Evolutionary conservation across 2,888 invertebrate species (phyloP).

Genomic region (Eupithecia subfuscata): DNA sequence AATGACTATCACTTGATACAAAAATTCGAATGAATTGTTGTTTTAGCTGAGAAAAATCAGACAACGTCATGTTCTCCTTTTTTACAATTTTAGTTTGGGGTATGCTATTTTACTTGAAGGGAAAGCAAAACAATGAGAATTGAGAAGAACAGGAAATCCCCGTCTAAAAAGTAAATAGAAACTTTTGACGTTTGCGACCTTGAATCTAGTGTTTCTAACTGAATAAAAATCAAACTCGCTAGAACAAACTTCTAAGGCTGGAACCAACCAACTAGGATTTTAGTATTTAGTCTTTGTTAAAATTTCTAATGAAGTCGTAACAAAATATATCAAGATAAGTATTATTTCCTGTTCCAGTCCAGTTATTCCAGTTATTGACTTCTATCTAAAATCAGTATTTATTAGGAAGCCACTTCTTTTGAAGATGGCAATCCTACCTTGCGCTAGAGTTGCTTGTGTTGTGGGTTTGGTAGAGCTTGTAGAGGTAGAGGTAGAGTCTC

Average conservation of each 20-base stretch:
- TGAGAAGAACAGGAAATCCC: not conserved
- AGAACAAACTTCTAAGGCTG: not conserved
- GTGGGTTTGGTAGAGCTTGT: too few species aligned
- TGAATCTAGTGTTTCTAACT: not conserved
- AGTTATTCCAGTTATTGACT: too few species aligned
- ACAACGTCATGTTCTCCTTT: slow-evolving; percentile 24
- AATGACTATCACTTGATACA: slow-evolving; percentile 59
- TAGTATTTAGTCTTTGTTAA: too few species aligned
- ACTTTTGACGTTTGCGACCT: not conserved
- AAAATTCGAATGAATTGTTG: slow-evolving; percentile 59
- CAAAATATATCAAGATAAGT: too few species aligned
- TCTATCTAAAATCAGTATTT: too few species aligned
- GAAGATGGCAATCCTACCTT: too few species aligned
- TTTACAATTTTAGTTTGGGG: slow-evolving; percentile 61
- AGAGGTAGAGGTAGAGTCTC: too few species aligned
- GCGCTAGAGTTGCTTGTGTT: too few species aligned
- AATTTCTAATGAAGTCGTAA: too few species aligned
- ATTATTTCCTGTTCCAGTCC: too few species aligned
- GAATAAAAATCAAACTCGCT: not conserved
- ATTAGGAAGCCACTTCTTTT: too few species aligned
- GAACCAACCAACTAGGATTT: too few species aligned
- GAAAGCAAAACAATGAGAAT: not conserved
- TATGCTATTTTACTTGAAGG: not conserved
- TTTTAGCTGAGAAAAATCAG: slow-evolving; percentile 65
- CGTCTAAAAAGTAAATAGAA: not conserved